Evolutionary conservation across 2,113 vertebrate genomes (phyloP).

Genomic region (Rattus rattus): DNA sequence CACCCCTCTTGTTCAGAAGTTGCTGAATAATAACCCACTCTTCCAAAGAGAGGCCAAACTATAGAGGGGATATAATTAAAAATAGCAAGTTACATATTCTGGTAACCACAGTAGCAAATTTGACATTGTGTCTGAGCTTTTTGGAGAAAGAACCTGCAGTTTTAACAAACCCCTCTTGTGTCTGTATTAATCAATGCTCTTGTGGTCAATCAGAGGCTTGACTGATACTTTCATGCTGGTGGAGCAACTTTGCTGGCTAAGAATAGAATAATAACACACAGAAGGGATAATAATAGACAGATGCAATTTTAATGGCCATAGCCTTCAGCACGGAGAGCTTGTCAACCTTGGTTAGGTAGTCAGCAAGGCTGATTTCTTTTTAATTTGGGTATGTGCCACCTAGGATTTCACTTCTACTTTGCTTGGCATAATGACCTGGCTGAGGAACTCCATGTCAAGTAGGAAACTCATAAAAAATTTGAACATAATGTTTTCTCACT

Average conservation of each 20-base stretch:
- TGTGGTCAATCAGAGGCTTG: conserved; percentile 52
- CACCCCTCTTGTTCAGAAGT: conserved; percentile 27
- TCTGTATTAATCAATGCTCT: conserved; percentile 33
- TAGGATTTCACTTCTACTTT: conserved; percentile 74
- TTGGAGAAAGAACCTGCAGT: conserved; percentile 46
- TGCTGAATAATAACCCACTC: background rate
- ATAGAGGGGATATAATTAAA: background rate
- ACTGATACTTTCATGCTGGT: conserved; percentile 42
- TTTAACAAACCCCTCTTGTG: conserved; percentile 51
- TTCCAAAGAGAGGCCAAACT: conserved; percentile 17
- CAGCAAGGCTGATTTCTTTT: conserved; percentile 71
- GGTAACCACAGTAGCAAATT: background rate
- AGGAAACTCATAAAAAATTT: conserved; percentile 23
- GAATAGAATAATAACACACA: conserved; percentile 1
- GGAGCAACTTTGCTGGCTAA: conserved; percentile 40
- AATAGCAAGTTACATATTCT: background rate
- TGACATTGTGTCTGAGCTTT: conserved; percentile 2
- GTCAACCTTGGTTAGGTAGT: conserved; percentile 53
- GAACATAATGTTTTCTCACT: conserved; percentile 7
- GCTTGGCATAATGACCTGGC: conserved; percentile 30
- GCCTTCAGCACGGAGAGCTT: background rate
- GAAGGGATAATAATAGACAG: background rate
- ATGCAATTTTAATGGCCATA: background rate
- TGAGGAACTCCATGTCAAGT: conserved; percentile 38
- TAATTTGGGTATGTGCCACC: conserved; percentile 67